Conservation (phyloP, 1,140 invertebrate genomes). For the Nautilus pompilius region DNA sequence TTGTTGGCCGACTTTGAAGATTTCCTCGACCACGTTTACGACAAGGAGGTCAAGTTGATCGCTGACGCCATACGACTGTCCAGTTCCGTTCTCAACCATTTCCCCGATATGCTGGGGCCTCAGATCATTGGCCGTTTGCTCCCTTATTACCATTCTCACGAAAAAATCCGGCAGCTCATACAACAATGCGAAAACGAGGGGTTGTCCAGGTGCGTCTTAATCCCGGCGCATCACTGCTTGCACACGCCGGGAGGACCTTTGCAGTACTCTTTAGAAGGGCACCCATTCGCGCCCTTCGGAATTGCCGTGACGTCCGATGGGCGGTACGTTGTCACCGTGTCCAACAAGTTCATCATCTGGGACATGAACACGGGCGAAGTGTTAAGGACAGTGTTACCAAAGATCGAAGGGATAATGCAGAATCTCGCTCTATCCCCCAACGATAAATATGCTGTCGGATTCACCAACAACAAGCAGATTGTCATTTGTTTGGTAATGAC, state of each 20-base stretch:
- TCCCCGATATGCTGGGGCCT: conserved; percentile 94
- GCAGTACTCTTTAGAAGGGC: conserved; percentile 96
- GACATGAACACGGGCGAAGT: conserved; percentile 65
- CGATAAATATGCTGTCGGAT: conserved; percentile 93
- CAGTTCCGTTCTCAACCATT: conserved; percentile 67
- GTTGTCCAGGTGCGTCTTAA: conserved; percentile 79
- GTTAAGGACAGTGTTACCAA: conserved; percentile 71
- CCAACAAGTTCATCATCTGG: conserved; percentile 96
- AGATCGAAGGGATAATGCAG: conserved; percentile 89
- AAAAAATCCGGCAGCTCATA: conserved; percentile 78
- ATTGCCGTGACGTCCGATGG: conserved; percentile 89
- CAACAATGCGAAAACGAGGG: conserved; percentile 82
- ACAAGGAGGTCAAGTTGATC: conserved; percentile 86
- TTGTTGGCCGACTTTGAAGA: conserved; percentile 96
- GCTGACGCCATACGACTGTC: conserved; percentile 89
- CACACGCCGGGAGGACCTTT: conserved; percentile 96
- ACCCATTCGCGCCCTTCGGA: conserved; percentile 96
- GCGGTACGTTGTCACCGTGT: conserved; percentile 92
- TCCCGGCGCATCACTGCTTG: conserved; percentile 91
- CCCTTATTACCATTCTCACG: conserved; percentile 60
- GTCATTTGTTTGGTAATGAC: conserved; percentile 50
- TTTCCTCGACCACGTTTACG: conserved; percentile 72
- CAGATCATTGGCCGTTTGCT: conserved; percentile 89
- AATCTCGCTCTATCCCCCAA: conserved; percentile 90
- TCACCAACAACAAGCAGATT: conserved; percentile 89